These are phyloP conservation scores for Paramormyrops hopkinsi DNA, from an alignment of 2,797 vertebrate genomes.

Conservation along the genomic window DNA sequence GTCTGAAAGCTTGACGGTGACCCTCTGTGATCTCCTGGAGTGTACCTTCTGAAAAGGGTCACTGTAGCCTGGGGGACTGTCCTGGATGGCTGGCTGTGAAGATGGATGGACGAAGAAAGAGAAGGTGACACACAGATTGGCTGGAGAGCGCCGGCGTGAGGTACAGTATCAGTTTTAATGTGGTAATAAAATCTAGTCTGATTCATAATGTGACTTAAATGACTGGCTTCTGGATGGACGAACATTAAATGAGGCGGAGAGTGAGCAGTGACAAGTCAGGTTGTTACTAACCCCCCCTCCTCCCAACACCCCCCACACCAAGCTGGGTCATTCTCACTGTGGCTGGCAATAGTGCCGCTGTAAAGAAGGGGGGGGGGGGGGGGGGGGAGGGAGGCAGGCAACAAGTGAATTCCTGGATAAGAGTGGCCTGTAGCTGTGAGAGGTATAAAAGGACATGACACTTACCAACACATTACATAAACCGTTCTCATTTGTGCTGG, in stretches of 20 bases:
- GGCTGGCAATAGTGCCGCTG: not conserved
- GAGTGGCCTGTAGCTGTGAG: conserved; percentile 64
- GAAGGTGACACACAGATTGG: not conserved
- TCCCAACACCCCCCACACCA: not conserved
- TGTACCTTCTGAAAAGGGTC: not conserved
- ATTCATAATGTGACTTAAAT: not conserved
- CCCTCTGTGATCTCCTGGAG: not conserved
- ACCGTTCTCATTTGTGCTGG: conserved; percentile 58
- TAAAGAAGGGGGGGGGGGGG: conserved; percentile 1
- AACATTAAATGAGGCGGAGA: not conserved
- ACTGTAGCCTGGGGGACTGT: not conserved
- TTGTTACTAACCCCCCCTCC: not conserved
- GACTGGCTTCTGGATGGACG: not conserved
- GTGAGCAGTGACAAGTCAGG: not conserved
- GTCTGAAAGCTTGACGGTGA: not conserved
- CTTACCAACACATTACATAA: conserved; percentile 70
- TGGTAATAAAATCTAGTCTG: not conserved
- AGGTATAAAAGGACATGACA: conserved; percentile 71
- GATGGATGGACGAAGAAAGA: not conserved
- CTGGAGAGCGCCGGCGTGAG: not conserved
- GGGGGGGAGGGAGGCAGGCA: conserved; percentile 47
- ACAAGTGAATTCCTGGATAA: conserved; percentile 61
- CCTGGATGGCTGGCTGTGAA: not conserved
- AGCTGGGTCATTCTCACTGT: not conserved
- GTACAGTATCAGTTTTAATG: not conserved